A percentile compares a stretch with the other conserved stretches of the same genome.
Conservation (phyloP, 2,797 vertebrate species). For the Distichodus sexfasciatus region DNA sequence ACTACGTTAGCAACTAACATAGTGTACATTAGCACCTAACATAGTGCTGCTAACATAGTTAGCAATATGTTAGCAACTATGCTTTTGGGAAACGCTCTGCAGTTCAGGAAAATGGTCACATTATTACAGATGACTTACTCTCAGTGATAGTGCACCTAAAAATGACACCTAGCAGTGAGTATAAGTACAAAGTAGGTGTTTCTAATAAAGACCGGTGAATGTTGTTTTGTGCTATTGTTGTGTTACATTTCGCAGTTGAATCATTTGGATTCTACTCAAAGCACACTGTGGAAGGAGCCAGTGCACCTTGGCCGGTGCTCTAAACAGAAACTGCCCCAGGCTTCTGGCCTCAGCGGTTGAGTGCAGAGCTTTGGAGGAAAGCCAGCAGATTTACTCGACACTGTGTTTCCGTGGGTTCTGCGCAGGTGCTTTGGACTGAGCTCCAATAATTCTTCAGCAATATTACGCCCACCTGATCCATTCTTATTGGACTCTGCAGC, state of each 20-base stretch:
- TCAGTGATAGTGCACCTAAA: too few relatives aligned
- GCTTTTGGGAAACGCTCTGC: too few relatives aligned
- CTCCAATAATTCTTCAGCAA: constrained; percentile 18
- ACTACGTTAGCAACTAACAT: too few relatives aligned
- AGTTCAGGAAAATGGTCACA: too few relatives aligned
- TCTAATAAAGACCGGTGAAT: too few relatives aligned
- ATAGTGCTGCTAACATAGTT: too few relatives aligned
- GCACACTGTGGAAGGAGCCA: neutral
- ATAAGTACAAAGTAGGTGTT: too few relatives aligned
- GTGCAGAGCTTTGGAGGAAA: neutral
- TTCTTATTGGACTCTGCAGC: neutral
- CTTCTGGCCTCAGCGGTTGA: neutral
- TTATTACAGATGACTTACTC: too few relatives aligned
- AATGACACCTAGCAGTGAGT: too few relatives aligned
- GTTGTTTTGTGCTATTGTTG: neutral
- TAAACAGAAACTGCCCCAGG: neutral
- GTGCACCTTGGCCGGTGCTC: neutral
- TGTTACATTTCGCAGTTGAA: neutral
- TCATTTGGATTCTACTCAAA: neutral
- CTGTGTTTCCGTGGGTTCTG: neutral
- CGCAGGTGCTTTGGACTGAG: constrained; percentile 8
- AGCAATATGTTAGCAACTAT: too few relatives aligned
- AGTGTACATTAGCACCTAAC: too few relatives aligned
- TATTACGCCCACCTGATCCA: constrained; percentile 13
- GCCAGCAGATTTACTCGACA: neutral